Base-by-base conservation (phyloP, 1,140 invertebrate genomes). In the Spodoptera frugiperda region DNA sequence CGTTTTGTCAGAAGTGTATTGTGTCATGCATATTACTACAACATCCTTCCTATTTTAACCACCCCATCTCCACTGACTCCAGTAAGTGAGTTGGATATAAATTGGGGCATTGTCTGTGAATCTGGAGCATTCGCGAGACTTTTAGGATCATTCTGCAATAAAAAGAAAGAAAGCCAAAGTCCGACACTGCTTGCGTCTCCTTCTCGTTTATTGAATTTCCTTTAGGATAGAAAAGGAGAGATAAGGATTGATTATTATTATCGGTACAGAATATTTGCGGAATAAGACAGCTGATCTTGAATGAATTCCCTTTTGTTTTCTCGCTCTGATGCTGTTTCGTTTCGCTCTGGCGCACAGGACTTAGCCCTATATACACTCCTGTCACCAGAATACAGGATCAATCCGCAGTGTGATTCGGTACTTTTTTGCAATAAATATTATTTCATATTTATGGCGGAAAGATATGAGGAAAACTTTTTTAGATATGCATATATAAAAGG, bases 61-160 rank as follows among this genome's bases (percentile, higher is more conserved):
- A 82, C 84, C 83, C 80, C 83, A 81, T 85, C 84, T 84, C 80
- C 83, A 76, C 82, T 84, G 88, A 89, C 88, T 89, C 81, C 86
- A 89, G 85, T 93, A 91, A 93, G 87, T 91, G 92, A 92, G 92
- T 92, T 92, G 91, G 89, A 88, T 92, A 92, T 92, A 93, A 92
- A 92, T 92, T 93, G 87, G 90, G 89, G 89, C 92, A 93, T 92
- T 93, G 91, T 93, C 91, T 92, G 91, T 86, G 89, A 91, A 93
- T 91, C 91, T 93, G 85, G 91, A 93, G 87, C 90, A 87, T 84
- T 90, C 84, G 84, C 85, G 82, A 82, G 86, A 87, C 88, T 90
- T 88, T 89, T 82, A 83, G 87, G 82, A 82, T 84, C 72, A 90
- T 92, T 92, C 87, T 90, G 89, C 89, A 90, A 90, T 81, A 78